Evolutionary conservation across 2,888 invertebrate species (phyloP).

Genomic region (Drosophila putrida): DNA sequence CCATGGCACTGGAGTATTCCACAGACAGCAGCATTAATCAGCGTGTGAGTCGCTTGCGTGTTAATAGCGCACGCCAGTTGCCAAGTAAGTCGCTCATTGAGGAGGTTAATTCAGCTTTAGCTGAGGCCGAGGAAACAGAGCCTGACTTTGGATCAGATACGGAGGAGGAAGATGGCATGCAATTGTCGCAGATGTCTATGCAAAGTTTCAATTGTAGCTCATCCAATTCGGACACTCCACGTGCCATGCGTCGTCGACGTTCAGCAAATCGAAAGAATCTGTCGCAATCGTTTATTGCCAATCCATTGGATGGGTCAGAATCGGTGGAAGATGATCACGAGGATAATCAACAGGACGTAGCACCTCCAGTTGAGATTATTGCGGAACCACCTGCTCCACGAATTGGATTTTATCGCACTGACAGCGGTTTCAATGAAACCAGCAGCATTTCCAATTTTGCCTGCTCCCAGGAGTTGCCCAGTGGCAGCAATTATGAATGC

Average conservation of each 20-base stretch:
- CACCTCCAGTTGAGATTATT: not conserved
- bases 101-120: conserved; percentile 20
- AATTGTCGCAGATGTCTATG: conserved; percentile 78
- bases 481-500: conserved; percentile 25
- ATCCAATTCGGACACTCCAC: conserved; percentile 82
- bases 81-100: conserved; percentile 25
- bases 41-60: conserved; percentile 73
- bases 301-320: conserved; percentile 65
- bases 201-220: conserved; percentile 77
- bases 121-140: conserved; percentile 17
- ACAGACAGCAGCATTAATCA: conserved; percentile 79
- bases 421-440: conserved; percentile 85
- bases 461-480: conserved; percentile 61
- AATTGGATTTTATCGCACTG: conserved; percentile 76
- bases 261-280: conserved; percentile 84
- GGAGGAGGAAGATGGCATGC: conserved; percentile 80
- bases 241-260: conserved; percentile 78
- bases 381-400: conserved; percentile 13
- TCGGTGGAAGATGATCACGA: conserved; percentile 16
- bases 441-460: conserved; percentile 61
- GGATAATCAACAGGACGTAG: not conserved
- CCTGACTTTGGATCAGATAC: conserved; percentile 23
- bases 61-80: conserved; percentile 65
- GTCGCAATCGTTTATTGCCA: conserved; percentile 83
- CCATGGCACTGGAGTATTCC: conserved; percentile 69